phyloP scores from a whole-genome alignment of 2,888 invertebrate species.

The Chrysomela aeneicollis region DNA sequence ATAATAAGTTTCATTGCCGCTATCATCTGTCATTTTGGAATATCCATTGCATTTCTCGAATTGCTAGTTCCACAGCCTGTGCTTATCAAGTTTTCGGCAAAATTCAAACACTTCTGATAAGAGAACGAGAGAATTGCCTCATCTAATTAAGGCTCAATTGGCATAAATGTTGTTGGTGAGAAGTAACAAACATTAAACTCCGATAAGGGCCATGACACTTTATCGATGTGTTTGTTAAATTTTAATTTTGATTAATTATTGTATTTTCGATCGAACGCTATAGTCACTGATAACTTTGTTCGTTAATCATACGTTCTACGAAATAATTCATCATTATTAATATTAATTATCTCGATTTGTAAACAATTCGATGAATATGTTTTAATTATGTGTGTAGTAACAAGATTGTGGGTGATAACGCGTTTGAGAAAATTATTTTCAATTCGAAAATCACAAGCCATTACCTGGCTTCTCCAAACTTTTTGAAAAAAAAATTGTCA shows the following conservation, averaged over 20 bases:
- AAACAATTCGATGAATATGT: constrained; percentile 27
- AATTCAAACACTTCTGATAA: constrained; percentile 40
- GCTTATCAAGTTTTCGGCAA: no score
- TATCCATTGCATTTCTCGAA: no score
- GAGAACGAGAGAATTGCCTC: constrained; percentile 34
- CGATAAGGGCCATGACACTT: constrained; percentile 45
- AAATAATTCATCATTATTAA: constrained; percentile 38
- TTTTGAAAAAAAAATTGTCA: constrained; percentile 17
- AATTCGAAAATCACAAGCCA: neutral
- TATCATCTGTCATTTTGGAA: no score
- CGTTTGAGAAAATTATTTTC: neutral
- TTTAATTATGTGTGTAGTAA: constrained; percentile 19
- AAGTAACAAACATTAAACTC: constrained; percentile 46
- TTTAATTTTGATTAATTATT: constrained; percentile 48
- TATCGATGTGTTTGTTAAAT: constrained; percentile 46
- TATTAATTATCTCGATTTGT: constrained; percentile 30
- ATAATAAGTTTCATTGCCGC: no score
- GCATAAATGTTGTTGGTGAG: constrained; percentile 47
- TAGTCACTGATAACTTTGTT: constrained; percentile 37
- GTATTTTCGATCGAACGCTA: constrained; percentile 34
- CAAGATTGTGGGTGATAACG: neutral
- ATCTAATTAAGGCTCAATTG: constrained; percentile 48
- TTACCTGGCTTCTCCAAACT: neutral
- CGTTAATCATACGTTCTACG: constrained; percentile 25
- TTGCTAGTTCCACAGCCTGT: no score